These are phyloP conservation scores for Actinernus sp. DNA, from an alignment of 92 coral and sea anemone genomes.

Conservation along the genomic window DNA sequence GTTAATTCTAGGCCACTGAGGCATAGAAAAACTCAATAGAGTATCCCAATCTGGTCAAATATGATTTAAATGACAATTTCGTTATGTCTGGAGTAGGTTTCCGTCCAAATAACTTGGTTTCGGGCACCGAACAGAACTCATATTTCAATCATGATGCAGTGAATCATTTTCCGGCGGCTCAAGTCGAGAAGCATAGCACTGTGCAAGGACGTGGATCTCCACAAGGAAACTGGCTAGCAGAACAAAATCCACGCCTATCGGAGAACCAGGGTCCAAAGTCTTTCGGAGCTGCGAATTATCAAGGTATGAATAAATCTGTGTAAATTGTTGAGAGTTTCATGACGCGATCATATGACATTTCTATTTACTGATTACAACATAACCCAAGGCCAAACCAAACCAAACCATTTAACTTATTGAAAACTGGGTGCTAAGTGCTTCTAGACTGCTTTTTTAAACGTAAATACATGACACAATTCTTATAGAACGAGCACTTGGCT, in stretches of 20 bases:
- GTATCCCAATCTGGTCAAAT: too few relatives aligned
- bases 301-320: too few relatives aligned
- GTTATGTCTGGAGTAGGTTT: slow-evolving; percentile 84
- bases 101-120: slow-evolving; percentile 72
- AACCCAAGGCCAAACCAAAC: too few relatives aligned
- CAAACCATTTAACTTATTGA: too few relatives aligned
- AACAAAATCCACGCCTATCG: slow-evolving; percentile 25
- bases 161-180: slow-evolving; percentile 66
- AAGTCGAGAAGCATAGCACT: slow-evolving; percentile 56
- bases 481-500: too few relatives aligned
- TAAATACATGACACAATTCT: too few relatives aligned
- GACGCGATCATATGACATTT: too few relatives aligned
- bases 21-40: too few relatives aligned
- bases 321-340: too few relatives aligned
- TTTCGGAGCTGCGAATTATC: slow-evolving; percentile 10
- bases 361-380: too few relatives aligned
- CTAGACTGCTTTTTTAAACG: too few relatives aligned
- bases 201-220: slow-evolving; percentile 36
- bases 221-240: slow-evolving; percentile 1
- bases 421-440: too few relatives aligned
- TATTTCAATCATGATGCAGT: slow-evolving; percentile 66
- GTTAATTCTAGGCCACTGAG: slow-evolving; percentile 18
- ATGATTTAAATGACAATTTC: slow-evolving; percentile 49
- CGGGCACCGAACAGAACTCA: slow-evolving; percentile 82
- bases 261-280: slow-evolving; percentile 31